A percentile compares a stretch with the other conserved stretches of the same genome.
Evolutionary conservation across 2,113 vertebrate genomes (phyloP).

Genomic region (Callipepla californica): DNA sequence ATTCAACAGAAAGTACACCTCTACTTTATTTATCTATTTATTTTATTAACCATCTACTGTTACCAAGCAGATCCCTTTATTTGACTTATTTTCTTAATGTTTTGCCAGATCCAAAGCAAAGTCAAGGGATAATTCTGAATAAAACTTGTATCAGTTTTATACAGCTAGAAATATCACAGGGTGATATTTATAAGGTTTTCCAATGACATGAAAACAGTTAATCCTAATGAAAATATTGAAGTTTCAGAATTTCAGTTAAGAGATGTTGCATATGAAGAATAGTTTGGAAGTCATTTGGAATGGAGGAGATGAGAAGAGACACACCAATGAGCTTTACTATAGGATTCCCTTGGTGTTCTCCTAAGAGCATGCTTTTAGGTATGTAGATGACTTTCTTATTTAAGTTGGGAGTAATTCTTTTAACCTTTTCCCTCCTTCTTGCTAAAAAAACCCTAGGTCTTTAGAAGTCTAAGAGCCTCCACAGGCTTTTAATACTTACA

Average conservation of each 20-base stretch:
- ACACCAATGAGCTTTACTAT: accelerated
- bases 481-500: neutral
- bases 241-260: neutral
- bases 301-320: neutral
- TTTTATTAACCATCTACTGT: neutral
- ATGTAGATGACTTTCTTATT: neutral
- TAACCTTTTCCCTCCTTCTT: neutral
- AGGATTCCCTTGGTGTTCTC: neutral
- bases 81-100: neutral
- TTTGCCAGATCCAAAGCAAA: neutral
- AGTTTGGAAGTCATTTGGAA: neutral
- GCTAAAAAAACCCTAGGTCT: neutral
- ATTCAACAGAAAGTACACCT: neutral
- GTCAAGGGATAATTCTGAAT: neutral
- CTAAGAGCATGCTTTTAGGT: neutral
- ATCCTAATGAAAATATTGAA: neutral
- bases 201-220: neutral
- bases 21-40: neutral
- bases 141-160: neutral
- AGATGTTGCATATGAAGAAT: neutral
- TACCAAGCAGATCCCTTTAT: neutral
- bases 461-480: neutral
- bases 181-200: neutral
- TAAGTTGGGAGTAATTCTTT: neutral
- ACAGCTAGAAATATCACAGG: neutral